Base-by-base conservation (phyloP, 2,888 invertebrate species). In the Drosophila neonasuta region DNA sequence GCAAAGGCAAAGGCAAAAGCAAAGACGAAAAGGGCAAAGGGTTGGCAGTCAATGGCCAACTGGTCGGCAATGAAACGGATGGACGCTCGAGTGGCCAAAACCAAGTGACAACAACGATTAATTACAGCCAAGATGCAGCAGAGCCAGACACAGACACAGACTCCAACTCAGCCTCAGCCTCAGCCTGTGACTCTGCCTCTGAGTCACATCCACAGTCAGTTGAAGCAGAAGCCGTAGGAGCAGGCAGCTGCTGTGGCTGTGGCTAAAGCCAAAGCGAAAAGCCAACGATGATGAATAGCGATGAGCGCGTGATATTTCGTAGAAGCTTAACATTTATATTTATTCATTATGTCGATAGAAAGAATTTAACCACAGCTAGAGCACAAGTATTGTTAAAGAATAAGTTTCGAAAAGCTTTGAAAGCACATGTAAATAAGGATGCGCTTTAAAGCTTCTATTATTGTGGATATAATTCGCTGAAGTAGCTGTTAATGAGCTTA, bases 51-150 rank as follows among this genome's bases (percentile, higher is more conserved):
- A 68, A 60, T 57, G 77, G 72, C 49, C 77, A 59, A 56, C 72
- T 55, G 62, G 56, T 49, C 50, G 74, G 60, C 69, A 65, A 69
- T 75, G 74, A 74, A 77, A 66, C 74, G 75, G 74, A 75, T 75
- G 74, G 78, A 69, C 74, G 75, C 59, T 77, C 65, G 69, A 75
- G 66, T 77, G 74, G 78, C 65, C 75, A 77, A 77, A 61, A 61
- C 62, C 78, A 75, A 75, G 75, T 75, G 75, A 75, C 75, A 75
- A 75, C 78, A 77, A 69, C 75, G 78, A 75, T 75, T 75, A 75
- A 75, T 77, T 77, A 74, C 78, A 77, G 78, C 57, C 77, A 64
- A 75, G 74, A 65, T 69, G 62, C 58, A 74, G 64, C 61, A 63
- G 54, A 65, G 51, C 44, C 60, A 48, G 44, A 46, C 45, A 20